Percentiles rank a stretch among this genome's conserved stretches.
Evolutionary conservation across 2,888 invertebrate species (phyloP).

Genomic region (Rhingia campestris): DNA sequence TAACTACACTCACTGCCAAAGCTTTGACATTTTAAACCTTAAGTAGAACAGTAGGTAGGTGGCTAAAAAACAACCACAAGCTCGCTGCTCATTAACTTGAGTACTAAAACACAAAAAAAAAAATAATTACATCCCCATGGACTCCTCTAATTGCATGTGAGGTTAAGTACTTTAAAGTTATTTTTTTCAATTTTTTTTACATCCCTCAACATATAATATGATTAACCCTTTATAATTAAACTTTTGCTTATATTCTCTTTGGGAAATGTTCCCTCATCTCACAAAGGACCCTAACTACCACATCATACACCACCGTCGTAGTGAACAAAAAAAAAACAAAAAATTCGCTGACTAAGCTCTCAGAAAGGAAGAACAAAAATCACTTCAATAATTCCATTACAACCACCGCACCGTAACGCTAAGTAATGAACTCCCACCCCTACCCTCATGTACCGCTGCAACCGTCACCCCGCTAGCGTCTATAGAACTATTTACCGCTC

Average conservation of each 20-base stretch:
- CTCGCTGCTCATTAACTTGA: slow-evolving; percentile 1
- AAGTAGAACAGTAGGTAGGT: too few relatives aligned
- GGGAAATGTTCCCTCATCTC: slow-evolving; percentile 11
- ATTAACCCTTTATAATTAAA: slow-evolving; percentile 57
- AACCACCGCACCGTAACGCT: slow-evolving; percentile 39
- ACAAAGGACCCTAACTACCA: slow-evolving; percentile 25
- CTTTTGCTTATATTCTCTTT: slow-evolving; percentile 15
- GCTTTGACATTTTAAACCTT: not conserved
- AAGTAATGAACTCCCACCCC: slow-evolving; percentile 64
- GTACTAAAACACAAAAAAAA: not conserved
- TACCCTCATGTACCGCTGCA: not conserved
- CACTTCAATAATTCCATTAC: slow-evolving; percentile 69
- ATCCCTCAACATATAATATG: slow-evolving; percentile 40
- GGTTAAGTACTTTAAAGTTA: slow-evolving; percentile 22
- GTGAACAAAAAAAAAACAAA: slow-evolving; percentile 3
- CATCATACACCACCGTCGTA: slow-evolving; percentile 5
- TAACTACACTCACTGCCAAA: not conserved
- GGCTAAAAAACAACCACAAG: not conserved
- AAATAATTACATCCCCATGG: slow-evolving; percentile 44
- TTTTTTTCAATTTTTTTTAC: not conserved
- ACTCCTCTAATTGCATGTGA: slow-evolving; percentile 41
- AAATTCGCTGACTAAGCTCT: slow-evolving; percentile 24
- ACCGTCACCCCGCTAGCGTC: not conserved
- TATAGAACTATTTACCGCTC: slow-evolving; percentile 55
- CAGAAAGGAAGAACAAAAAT: slow-evolving; percentile 28